A percentile compares a stretch with the other conserved stretches of the same genome.
These are phyloP conservation scores for Phaethornis superciliosus DNA, from an alignment of 2,113 vertebrate species.

Conservation along the genomic window DNA sequence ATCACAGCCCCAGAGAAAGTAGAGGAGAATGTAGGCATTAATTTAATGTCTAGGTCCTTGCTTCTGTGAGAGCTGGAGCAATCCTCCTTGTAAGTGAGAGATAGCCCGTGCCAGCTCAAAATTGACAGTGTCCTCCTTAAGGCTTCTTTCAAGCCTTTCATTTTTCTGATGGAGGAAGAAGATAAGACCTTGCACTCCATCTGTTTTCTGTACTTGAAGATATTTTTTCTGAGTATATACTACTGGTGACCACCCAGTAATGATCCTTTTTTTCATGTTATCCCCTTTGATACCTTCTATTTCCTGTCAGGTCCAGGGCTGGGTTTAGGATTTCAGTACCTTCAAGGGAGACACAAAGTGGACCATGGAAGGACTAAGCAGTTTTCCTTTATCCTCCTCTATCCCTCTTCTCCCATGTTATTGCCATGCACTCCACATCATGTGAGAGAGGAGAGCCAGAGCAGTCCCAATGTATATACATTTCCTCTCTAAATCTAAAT, in stretches of 20 bases:
- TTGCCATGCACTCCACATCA: not conserved
- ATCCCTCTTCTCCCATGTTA: not conserved
- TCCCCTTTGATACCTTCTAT: not conserved
- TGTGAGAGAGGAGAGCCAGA: not conserved
- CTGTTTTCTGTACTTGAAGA: not conserved
- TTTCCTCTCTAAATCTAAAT: not conserved
- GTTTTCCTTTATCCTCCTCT: not conserved
- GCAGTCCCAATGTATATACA: not conserved
- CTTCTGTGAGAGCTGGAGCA: not conserved
- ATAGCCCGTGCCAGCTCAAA: not conserved
- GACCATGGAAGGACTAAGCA: not conserved
- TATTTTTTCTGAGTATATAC: not conserved
- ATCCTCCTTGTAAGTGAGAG: not conserved
- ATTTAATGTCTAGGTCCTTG: not conserved
- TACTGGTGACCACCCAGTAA: not conserved
- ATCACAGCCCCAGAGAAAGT: not conserved
- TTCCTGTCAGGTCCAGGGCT: not conserved
- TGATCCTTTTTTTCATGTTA: not conserved
- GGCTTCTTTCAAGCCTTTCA: not conserved
- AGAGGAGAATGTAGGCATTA: not conserved
- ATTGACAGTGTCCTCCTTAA: not conserved
- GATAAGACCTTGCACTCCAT: not conserved
- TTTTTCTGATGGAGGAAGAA: not conserved
- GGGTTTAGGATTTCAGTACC: not conserved
- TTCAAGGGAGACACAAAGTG: not conserved